Percentiles rank a stretch among this genome's conserved stretches.
Conservation (phyloP, 35 echinoderm and acorn worm species). For the Apostichopus parvimensis region DNA sequence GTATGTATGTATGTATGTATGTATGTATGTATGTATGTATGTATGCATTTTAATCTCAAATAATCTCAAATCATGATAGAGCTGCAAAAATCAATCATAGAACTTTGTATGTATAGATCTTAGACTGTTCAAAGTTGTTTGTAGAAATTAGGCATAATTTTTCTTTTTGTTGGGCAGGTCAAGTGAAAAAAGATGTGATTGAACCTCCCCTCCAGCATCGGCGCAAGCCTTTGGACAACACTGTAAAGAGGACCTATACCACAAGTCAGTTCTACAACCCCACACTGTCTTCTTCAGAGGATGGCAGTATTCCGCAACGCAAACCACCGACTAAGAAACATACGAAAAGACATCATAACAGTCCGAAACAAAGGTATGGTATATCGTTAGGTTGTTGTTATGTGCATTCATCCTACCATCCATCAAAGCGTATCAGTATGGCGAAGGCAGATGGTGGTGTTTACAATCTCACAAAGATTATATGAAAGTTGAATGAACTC, state of each 20-base stretch:
- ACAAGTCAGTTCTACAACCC: conserved; percentile 49
- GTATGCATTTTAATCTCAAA: too few species aligned
- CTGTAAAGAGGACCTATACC: conserved; percentile 23
- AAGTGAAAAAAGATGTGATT: conserved; percentile 17
- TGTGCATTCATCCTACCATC: not conserved
- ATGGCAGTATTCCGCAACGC: not conserved
- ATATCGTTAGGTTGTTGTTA: not conserved
- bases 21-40: too few species aligned
- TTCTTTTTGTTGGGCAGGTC: conserved; percentile 10
- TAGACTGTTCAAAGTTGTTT: too few species aligned
- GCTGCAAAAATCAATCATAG: too few species aligned
- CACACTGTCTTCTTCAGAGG: not conserved
- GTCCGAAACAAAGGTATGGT: conserved; percentile 49
- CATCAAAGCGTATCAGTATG: not conserved
- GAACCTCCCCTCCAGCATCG: conserved; percentile 56
- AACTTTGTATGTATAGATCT: too few species aligned
- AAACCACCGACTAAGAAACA: not conserved
- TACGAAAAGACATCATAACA: not conserved
- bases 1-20: too few species aligned
- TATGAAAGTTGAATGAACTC: too few species aligned
- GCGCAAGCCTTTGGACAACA: conserved; percentile 38
- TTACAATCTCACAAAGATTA: not conserved
- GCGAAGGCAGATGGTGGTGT: not conserved
- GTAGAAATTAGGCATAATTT: not conserved
- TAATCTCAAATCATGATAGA: too few species aligned